Conservation (phyloP, 2,888 invertebrate genomes). For the Phaedon cochleariae region DNA sequence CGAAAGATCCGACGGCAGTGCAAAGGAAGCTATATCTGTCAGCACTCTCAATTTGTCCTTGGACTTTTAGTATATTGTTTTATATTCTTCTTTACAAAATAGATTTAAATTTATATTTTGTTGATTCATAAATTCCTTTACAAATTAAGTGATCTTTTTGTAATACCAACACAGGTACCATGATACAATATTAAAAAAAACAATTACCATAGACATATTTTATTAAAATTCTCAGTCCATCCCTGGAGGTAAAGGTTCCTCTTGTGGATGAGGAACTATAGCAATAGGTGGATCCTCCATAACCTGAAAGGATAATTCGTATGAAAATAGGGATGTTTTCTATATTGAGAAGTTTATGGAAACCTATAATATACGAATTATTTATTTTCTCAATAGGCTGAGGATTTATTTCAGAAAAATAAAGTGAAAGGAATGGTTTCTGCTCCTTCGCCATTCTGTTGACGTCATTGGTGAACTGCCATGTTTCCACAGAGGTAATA, state of each 20-base stretch:
- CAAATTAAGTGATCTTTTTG: not conserved
- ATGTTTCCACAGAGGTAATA: no score
- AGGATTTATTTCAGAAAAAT: no score
- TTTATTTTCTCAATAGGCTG: no score
- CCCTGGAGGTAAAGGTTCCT: conserved; percentile 61
- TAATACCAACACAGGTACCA: not conserved
- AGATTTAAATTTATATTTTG: conserved; percentile 1
- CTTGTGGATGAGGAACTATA: conserved; percentile 28
- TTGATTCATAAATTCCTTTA: not conserved
- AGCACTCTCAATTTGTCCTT: conserved; percentile 34
- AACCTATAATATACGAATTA: no score
- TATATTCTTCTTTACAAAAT: not conserved
- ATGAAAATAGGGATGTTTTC: no score
- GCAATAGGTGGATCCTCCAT: conserved; percentile 2
- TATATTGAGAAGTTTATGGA: no score
- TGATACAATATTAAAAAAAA: not conserved
- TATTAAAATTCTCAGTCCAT: conserved; percentile 55
- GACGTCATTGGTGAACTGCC: no score
- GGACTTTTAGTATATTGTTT: conserved; percentile 24
- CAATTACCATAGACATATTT: not conserved
- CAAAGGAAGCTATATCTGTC: conserved; percentile 3
- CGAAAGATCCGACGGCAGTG: conserved; percentile 13
- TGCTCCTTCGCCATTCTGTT: no score
- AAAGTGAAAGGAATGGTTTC: no score
- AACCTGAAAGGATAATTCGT: conserved; percentile 17